phyloP scores from a whole-genome alignment of 2,797 vertebrate genomes.

The Astyanax mexicanus region DNA sequence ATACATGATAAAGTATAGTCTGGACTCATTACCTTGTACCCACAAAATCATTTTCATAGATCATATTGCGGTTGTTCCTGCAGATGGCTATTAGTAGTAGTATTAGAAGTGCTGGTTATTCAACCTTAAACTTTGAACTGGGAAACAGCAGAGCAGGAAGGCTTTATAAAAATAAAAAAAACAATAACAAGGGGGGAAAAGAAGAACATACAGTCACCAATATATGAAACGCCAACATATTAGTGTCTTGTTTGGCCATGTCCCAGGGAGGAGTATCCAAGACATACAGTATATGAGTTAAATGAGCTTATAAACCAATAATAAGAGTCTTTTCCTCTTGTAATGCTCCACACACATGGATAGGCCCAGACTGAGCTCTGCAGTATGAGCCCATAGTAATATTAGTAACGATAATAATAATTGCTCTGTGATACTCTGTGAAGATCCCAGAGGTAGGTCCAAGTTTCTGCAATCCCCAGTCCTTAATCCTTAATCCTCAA shows the following conservation, averaged over 20 bases:
- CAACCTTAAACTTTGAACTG: too few relatives aligned
- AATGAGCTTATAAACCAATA: too few relatives aligned
- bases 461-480: neutral
- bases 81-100: neutral
- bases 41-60: neutral
- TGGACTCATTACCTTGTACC: neutral
- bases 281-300: too few relatives aligned
- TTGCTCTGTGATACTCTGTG: neutral
- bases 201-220: constrained; percentile 11
- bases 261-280: neutral
- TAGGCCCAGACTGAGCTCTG: neutral
- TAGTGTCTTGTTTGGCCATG: neutral
- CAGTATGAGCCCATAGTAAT: neutral
- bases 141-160: constrained; percentile 11
- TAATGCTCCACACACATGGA: neutral
- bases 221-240: neutral
- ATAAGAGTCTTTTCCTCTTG: neutral
- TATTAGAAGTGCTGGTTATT: neutral
- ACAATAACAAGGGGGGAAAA: neutral
- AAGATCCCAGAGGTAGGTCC: neutral
- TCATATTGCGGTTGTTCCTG: neutral
- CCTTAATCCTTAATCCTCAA: neutral
- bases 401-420: too few relatives aligned
- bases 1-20: neutral
- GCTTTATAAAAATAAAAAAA: constrained; percentile 15